These are phyloP conservation scores for Sitta carolinensis DNA, from an alignment of 2,797 vertebrate species.

Conservation along the genomic window DNA sequence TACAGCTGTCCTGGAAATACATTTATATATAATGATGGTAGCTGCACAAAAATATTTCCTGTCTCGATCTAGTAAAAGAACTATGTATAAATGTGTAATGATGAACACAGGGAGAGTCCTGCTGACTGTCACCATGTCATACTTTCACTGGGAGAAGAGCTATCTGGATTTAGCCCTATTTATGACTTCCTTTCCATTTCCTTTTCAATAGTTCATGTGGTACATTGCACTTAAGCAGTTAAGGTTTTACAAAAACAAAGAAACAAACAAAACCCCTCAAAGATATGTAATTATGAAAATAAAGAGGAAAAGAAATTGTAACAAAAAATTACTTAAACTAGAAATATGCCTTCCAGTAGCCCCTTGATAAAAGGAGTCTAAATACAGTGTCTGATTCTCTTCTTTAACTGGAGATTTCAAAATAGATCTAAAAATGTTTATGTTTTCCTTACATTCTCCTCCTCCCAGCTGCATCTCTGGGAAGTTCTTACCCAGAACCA, in stretches of 20 bases:
- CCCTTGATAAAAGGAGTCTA: background rate
- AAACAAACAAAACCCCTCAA: background rate
- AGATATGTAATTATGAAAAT: background rate
- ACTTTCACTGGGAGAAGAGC: background rate
- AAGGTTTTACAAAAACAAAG: background rate
- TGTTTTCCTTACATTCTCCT: fast-evolving
- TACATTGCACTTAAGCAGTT: background rate
- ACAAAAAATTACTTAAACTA: background rate
- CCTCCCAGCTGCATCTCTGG: background rate
- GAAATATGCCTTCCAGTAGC: background rate
- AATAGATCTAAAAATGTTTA: background rate
- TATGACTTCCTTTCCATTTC: background rate
- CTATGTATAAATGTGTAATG: background rate
- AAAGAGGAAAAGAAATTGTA: background rate
- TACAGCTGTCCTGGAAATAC: background rate
- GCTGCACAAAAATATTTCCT: background rate
- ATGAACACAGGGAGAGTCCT: background rate
- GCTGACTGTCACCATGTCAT: background rate
- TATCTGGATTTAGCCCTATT: background rate
- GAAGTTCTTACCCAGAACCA: background rate
- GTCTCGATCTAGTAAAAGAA: background rate
- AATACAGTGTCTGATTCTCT: background rate
- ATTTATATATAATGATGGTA: background rate
- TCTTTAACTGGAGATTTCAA: background rate
- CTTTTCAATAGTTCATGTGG: background rate